Conservation (phyloP, 1,140 invertebrate species). For the Melipona quadrifasciata region DNA sequence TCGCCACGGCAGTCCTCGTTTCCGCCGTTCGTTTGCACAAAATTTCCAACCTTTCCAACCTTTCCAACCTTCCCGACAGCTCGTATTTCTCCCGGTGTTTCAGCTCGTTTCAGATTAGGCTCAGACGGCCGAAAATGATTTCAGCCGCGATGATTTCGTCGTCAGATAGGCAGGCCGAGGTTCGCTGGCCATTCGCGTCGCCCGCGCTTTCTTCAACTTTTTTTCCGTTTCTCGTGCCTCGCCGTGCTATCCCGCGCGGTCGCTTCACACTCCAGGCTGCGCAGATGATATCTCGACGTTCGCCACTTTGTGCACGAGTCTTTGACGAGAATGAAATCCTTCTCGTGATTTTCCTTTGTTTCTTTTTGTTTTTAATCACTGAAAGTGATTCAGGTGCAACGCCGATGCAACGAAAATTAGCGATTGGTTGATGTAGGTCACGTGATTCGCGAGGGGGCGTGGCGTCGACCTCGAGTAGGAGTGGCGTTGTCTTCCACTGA, state of each 20-base stretch:
- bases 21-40: neutral
- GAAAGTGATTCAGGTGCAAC: no score
- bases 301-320: neutral
- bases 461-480: no score
- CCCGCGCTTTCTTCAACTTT: constrained; percentile 18
- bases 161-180: constrained; percentile 27
- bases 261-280: neutral
- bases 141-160: constrained; percentile 23
- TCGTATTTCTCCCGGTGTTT: neutral
- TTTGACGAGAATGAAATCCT: neutral
- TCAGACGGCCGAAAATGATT: neutral
- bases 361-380: no score
- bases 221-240: neutral
- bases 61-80: neutral
- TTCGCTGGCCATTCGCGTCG: neutral
- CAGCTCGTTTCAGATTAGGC: neutral
- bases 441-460: no score
- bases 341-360: no score
- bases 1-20: neutral
- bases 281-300: neutral
- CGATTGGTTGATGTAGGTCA: no score
- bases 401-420: no score
- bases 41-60: constrained; percentile 4
- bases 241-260: neutral
- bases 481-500: no score